These are phyloP conservation scores for Anniella stebbinsi DNA, from an alignment of 2,797 vertebrate genomes.

Conservation along the genomic window DNA sequence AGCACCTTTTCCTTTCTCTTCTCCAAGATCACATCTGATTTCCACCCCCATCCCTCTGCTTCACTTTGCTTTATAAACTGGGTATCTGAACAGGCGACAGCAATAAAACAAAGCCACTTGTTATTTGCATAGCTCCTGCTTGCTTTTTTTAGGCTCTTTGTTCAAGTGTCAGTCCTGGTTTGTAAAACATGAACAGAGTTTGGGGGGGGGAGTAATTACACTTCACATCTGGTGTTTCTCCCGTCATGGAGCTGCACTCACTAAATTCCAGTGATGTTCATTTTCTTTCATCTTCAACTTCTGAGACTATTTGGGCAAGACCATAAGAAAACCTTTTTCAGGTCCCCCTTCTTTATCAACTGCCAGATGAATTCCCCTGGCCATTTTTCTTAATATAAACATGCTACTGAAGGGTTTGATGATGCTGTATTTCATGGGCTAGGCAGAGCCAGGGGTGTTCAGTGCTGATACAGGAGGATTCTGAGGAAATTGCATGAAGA, in stretches of 20 bases:
- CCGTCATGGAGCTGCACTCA: slow-evolving; percentile 5
- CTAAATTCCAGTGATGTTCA: slow-evolving; percentile 15
- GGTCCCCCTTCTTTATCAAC: not conserved
- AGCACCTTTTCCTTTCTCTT: slow-evolving; percentile 4
- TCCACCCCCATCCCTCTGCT: slow-evolving; percentile 13
- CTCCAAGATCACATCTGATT: slow-evolving; percentile 34
- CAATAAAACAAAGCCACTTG: slow-evolving; percentile 41
- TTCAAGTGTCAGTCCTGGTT: slow-evolving; percentile 74
- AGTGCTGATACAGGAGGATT: not conserved
- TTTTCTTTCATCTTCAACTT: slow-evolving; percentile 42
- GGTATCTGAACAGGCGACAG: slow-evolving; percentile 45
- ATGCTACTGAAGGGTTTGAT: not conserved
- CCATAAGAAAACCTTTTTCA: not conserved
- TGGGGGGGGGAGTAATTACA: slow-evolving; percentile 60
- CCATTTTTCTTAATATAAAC: slow-evolving; percentile 9
- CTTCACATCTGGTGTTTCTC: slow-evolving; percentile 70
- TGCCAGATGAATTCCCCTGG: not conserved
- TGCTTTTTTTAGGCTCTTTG: slow-evolving; percentile 68
- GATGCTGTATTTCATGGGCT: fast-evolving
- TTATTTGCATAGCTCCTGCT: slow-evolving; percentile 64
- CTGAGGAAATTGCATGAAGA: fast-evolving
- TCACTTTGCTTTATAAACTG: slow-evolving; percentile 52
- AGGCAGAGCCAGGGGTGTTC: not conserved
- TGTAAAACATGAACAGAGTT: slow-evolving; percentile 73
- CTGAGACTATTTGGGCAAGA: not conserved